Evolutionary conservation across 2,797 vertebrate species (phyloP), one percentile per base, ranked within the genome.

Genomic region (Chelmon rostratus): DNA sequence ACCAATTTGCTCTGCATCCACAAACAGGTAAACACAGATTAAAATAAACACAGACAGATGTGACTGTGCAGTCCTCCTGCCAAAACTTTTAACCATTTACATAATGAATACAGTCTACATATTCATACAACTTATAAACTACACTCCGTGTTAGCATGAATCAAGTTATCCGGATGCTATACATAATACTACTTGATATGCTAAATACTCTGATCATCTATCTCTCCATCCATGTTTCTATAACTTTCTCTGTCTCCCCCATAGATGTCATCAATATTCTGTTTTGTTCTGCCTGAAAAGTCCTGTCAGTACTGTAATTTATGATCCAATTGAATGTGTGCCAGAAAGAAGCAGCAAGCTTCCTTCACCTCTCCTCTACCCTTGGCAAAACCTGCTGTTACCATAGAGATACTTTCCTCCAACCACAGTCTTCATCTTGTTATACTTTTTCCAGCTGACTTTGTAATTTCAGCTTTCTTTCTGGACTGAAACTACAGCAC

Each of bases 351-450:
- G 56, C 85, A 76, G 67, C 77, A 68, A 76, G 89, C 85, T 90
- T 79, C 70, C 69, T 80, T 89, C 87, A 82, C 89, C 88, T 90
- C 85, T 86, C 75, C 68, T 80, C 86, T 87, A 80, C 73, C 78
- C 81, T 85, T 79, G 69, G 73, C 47, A 85, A 66, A 89, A 86
- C 84, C 87, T 90, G 79, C 92, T 89, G 95, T 96, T 96, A 94
- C 95, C 94, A 95, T 95, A 95, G 93, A 89, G 93, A 95, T 95
- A 87, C 86, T 84, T 91, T 86, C 89, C 82, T 89, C 89, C 93
- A 92, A 87, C 90, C 78, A 84, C 87, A 82, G 66, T 73, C 81
- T 79, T 76, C 77, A 85, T 87, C 81, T 86, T 91, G 82, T 88
- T 81, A 67, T 69, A 86, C 82, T 92, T 93, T 89, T 83, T 83